Percentiles rank a stretch among this genome's conserved stretches.
Conservation (phyloP, 2,888 invertebrate genomes). For the Papilio gigon region DNA sequence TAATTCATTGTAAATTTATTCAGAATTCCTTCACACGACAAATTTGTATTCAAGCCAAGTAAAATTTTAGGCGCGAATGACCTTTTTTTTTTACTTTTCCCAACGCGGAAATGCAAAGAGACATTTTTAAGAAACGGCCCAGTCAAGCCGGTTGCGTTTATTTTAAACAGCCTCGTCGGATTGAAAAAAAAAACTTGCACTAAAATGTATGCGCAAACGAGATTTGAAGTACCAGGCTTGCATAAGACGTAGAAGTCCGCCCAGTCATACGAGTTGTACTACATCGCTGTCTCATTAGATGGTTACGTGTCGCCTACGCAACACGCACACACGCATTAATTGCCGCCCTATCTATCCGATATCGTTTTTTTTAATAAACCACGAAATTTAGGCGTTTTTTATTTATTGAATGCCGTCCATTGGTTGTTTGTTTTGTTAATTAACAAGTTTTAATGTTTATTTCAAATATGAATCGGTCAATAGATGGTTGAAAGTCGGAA, state of each 20-base stretch:
- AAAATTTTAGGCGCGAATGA: conserved; percentile 71
- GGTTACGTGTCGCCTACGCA: conserved; percentile 61
- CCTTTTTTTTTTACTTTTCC: conserved; percentile 72
- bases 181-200: conserved; percentile 70
- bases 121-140: conserved; percentile 71
- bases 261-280: conserved; percentile 63
- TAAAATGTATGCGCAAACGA: conserved; percentile 80
- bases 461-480: conserved; percentile 38
- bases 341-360: conserved; percentile 67
- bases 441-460: conserved; percentile 35
- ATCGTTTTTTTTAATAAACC: conserved; percentile 49
- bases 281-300: conserved; percentile 59
- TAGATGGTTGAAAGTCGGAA: conserved; percentile 67
- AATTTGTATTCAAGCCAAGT: conserved; percentile 52
- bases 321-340: conserved; percentile 64
- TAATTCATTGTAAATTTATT: conserved; percentile 45
- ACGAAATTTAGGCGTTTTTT: conserved; percentile 18
- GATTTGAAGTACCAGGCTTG: conserved; percentile 73
- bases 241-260: conserved; percentile 64
- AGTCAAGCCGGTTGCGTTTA: conserved; percentile 74
- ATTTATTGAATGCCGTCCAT: conserved; percentile 46
- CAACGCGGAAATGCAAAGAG: conserved; percentile 79
- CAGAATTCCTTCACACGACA: conserved; percentile 43
- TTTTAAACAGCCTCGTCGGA: conserved; percentile 65
- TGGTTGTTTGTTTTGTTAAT: conserved; percentile 48